Evolutionary conservation across 2,113 vertebrate genomes (phyloP).

Genomic region (Podocnemis expansa): DNA sequence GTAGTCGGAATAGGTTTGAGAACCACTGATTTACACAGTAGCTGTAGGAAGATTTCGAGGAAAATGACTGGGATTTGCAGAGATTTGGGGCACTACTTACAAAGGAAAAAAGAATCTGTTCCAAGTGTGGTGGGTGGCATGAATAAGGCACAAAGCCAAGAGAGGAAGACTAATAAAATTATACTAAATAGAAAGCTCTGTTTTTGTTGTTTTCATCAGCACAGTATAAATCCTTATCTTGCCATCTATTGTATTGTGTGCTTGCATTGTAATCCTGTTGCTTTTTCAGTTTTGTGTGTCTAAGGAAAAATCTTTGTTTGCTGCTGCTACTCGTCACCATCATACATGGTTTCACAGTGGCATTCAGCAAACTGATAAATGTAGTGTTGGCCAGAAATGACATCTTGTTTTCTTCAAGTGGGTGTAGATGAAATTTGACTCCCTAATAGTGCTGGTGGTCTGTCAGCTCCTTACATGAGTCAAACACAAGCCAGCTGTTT

Average conservation of each 20-base stretch:
- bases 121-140: slow-evolving; percentile 12
- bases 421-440: slow-evolving; percentile 10
- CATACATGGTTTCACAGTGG: neutral
- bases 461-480: slow-evolving; percentile 24
- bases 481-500: slow-evolving; percentile 45
- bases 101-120: slow-evolving; percentile 45
- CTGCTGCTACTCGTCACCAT: neutral
- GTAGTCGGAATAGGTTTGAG: too few species aligned
- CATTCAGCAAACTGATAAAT: neutral
- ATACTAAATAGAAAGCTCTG: neutral
- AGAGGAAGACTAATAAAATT: slow-evolving; percentile 6
- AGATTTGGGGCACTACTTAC: slow-evolving; percentile 59
- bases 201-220: slow-evolving; percentile 3
- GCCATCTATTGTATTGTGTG: neutral
- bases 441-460: neutral
- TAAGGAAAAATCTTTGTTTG: neutral
- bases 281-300: neutral
- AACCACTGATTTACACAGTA: neutral
- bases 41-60: neutral
- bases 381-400: neutral
- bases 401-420: neutral
- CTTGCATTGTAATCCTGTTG: neutral
- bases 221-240: slow-evolving; percentile 15
- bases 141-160: slow-evolving; percentile 2
- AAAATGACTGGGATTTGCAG: neutral